Base-by-base conservation (phyloP, 2,888 invertebrate species). In the Pyrocoelia pectoralis region DNA sequence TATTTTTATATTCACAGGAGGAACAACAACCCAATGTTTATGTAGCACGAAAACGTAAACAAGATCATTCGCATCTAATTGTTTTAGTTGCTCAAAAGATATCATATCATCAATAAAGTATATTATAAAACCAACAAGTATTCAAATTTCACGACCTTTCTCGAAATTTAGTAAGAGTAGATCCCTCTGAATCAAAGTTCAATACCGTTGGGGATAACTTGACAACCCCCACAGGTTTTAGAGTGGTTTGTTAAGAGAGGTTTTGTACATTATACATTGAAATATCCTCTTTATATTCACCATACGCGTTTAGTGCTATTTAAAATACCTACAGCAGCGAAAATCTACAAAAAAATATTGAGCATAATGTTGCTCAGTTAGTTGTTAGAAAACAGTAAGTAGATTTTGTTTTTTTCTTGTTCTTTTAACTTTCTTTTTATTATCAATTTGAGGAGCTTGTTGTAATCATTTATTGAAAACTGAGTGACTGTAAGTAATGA, bases 251-350 rank as follows among this genome's bases (percentile, higher is more conserved):
- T 33, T 33, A 33, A 33, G 33, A 33, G 33, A 33, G 33, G 33
- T 33, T 55, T 43, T 48, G 55, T 29, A 55, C 53, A 46, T 46
- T 55, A 46, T 55, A 55, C 43, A 55, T 55, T 55, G 33, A 33
- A 8, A 33, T 33, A 33, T 33, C 33, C 33, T 33, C 33, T 33
- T 33, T 33, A n/a, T 33, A 33, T 33, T 33, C 33, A 33, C 33
- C n/a, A 33, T 33, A 33, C n/a, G n/a, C 33, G 33, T 33, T 33
- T 33, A 33, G 33, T n/a, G n/a, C 33, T 33, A n/a, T 33, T 33
- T 33, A 33, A 33, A n/a, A 33, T 33, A 33, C 33, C 2, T n/a
- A n/a, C 2, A 33, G 33, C 24, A 24, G 33, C 2, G 2, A 2
- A 33, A n/a, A 4, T 33, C n/a, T 8, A n/a, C 24, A 33, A 33